Base-by-base conservation (phyloP, 2,113 vertebrate species). In the Dipodomys stephensi region DNA sequence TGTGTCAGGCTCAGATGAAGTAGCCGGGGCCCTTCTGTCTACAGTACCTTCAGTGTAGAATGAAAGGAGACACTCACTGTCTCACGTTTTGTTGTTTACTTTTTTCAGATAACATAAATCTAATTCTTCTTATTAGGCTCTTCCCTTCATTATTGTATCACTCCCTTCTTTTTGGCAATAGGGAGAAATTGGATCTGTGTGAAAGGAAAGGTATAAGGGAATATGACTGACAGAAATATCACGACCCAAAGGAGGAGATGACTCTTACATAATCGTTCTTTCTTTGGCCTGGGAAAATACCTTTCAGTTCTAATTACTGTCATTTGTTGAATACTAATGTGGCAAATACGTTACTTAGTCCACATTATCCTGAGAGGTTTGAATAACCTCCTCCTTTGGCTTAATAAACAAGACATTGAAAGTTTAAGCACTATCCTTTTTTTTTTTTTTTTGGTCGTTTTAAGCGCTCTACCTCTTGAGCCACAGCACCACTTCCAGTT, bases 231-330 rank as follows among this genome's bases (percentile, higher is more conserved):
- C 53, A 20, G 15, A 78, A 71, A 67, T 13, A 8, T 53, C 53
- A 53, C 44, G 39, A 6, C 19, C 39, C 87, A 46, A 69, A 53
- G 44, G 76, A 71, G 25, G 44, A 85, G 8, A n/a, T 8, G 27
- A 80, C n/a, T 53, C 6, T 27, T 22, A 65, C 7, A 25, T 35
- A 4, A 23, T 65, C n/a, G 27, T 32, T 30, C 9, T 87, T 91
- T 92, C 25, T 87, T 39, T 78, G 86, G 84, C 88, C 12, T 72
- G 23, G 49, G 27, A 62, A 87, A 79, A 68, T 71, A 60, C 7
- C 25, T 85, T 85, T 73, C 64, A 57, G 78, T 81, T 91, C 88
- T 76, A 91, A 88, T 71, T 82, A 22, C 28, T 83, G 13, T 88
- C 53, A 16, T 57, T 89, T 92, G 22, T 93, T 91, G 28, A 88